phyloP scores from a whole-genome alignment of 2,113 vertebrate genomes.

The Cottus gobio region DNA sequence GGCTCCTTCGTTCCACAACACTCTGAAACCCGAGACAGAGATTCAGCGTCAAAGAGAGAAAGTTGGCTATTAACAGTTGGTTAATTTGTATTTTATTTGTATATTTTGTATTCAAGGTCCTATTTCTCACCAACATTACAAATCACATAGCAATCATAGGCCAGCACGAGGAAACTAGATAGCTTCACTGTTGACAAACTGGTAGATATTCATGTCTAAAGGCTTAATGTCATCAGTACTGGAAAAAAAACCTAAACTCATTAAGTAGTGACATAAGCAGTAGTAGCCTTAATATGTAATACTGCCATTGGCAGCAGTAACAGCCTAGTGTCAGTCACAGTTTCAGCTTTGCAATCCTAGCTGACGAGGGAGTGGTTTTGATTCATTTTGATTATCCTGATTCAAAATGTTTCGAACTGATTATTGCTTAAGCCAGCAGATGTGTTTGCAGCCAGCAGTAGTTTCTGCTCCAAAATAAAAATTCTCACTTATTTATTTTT shows the following conservation, averaged over 20 bases:
- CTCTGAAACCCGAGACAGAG: background rate
- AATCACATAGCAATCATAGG: background rate
- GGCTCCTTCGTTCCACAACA: background rate
- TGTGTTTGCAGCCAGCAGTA: too few species aligned
- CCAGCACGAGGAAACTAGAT: background rate
- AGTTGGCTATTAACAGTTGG: background rate
- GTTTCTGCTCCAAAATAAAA: too few species aligned
- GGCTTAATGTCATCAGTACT: background rate
- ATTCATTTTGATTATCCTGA: background rate
- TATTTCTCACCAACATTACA: background rate
- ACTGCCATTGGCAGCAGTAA: background rate
- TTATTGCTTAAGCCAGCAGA: background rate
- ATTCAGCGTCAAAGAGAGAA: background rate
- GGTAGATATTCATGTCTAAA: conserved; percentile 4
- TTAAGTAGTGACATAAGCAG: background rate
- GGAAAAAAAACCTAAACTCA: background rate
- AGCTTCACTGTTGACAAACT: background rate
- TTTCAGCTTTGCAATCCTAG: background rate
- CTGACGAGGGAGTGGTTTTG: background rate
- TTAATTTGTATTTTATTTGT: conserved; percentile 2
- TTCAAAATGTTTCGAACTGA: background rate
- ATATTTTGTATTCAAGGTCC: background rate
- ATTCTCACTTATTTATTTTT: too few species aligned
- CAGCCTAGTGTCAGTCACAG: background rate
- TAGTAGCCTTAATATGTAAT: background rate